phyloP scores from a whole-genome alignment of 2,888 invertebrate species.

The Acleris sparsana region DNA sequence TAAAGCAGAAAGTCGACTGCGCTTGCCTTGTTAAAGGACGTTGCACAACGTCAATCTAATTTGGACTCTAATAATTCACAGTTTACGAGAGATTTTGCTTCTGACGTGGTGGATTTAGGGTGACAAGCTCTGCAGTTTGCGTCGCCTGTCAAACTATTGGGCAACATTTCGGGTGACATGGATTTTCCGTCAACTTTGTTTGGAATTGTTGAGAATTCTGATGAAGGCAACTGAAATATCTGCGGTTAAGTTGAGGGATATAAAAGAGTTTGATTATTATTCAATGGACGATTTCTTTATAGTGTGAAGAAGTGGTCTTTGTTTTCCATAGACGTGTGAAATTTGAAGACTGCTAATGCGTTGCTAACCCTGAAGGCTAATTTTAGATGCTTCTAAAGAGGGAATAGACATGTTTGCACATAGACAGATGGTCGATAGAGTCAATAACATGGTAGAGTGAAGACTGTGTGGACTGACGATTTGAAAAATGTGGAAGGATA shows the following conservation, averaged over 20 bases:
- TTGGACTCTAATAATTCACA: slow-evolving; percentile 13
- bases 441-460: too few relatives aligned
- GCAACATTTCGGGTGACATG: slow-evolving; percentile 32
- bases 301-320: too few relatives aligned
- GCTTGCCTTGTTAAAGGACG: slow-evolving; percentile 14
- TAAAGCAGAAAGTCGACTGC: slow-evolving; percentile 27
- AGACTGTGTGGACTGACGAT: too few relatives aligned
- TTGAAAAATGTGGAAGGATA: too few relatives aligned
- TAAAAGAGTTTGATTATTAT: too few relatives aligned
- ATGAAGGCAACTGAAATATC: not conserved
- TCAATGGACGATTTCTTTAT: too few relatives aligned
- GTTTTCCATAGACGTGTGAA: too few relatives aligned
- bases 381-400: too few relatives aligned
- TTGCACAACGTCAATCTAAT: not conserved
- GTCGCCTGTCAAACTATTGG: slow-evolving; percentile 32
- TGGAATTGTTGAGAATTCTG: slow-evolving; percentile 18
- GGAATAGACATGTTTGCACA: too few relatives aligned
- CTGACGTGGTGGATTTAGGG: slow-evolving; percentile 16
- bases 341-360: too few relatives aligned
- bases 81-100: slow-evolving; percentile 8
- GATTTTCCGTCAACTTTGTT: slow-evolving; percentile 24
- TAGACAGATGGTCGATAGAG: too few relatives aligned
- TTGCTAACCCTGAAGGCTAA: too few relatives aligned
- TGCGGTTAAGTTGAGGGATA: not conserved
- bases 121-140: slow-evolving; percentile 28